Percentiles rank a stretch among this genome's conserved stretches.
These are phyloP conservation scores for Cactoblastis cactorum DNA, from an alignment of 2,888 invertebrate species.

Conservation along the genomic window DNA sequence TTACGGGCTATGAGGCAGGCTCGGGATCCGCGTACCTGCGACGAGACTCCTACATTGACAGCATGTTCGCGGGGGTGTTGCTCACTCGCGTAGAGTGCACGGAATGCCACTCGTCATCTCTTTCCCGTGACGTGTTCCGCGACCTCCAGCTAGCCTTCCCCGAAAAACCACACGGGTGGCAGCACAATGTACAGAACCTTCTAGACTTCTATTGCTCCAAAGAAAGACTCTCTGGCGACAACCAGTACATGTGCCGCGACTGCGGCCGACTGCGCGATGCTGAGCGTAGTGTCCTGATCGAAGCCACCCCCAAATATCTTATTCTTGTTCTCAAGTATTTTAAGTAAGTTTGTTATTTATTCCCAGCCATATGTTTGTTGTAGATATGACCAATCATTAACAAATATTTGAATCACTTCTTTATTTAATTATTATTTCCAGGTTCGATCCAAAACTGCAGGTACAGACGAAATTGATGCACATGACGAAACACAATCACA, in stretches of 20 bases:
- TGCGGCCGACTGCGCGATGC: conserved; percentile 89
- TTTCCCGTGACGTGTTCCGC: conserved; percentile 87
- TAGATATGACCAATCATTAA: neutral
- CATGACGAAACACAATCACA: conserved; percentile 81
- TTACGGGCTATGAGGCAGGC: conserved; percentile 2
- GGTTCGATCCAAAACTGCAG: conserved; percentile 71
- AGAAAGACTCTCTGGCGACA: conserved; percentile 88
- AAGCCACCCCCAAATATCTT: conserved; percentile 87
- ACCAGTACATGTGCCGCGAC: conserved; percentile 88
- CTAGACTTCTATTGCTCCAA: conserved; percentile 88
- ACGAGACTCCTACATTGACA: conserved; percentile 76
- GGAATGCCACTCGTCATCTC: conserved; percentile 84
- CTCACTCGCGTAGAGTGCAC: conserved; percentile 87
- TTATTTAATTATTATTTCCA: conserved; percentile 24
- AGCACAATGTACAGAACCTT: conserved; percentile 86
- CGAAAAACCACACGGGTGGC: conserved; percentile 60
- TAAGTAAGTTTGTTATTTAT: conserved; percentile 47
- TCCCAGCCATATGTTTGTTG: neutral
- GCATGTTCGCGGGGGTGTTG: conserved; percentile 87
- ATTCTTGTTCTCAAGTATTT: conserved; percentile 91
- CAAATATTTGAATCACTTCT: no score
- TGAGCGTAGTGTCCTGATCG: conserved; percentile 78
- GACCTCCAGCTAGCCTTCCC: conserved; percentile 90
- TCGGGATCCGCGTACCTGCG: conserved; percentile 38
- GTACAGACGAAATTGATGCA: conserved; percentile 89